phyloP scores from a whole-genome alignment of 2,113 vertebrate genomes.

The Halcyon senegalensis region DNA sequence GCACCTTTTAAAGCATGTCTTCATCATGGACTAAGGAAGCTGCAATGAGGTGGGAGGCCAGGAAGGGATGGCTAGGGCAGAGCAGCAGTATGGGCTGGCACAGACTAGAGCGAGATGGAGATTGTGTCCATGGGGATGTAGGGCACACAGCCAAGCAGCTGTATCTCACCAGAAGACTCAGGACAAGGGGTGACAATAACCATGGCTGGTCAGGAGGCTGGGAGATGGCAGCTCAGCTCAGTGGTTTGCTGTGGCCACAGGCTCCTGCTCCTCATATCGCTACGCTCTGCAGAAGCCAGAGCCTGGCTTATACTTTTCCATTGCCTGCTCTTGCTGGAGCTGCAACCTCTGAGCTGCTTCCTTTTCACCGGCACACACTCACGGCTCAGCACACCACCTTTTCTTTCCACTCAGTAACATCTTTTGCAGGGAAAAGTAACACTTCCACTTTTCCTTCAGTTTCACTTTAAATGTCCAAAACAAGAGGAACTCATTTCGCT shows the following conservation, averaged over 20 bases:
- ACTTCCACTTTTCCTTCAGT: neutral
- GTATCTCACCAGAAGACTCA: neutral
- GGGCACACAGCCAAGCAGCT: neutral
- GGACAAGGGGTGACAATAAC: neutral
- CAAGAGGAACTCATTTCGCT: neutral
- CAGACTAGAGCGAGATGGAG: neutral
- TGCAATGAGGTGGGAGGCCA: neutral
- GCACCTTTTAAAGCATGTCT: neutral
- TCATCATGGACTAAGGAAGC: neutral
- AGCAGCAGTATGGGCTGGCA: neutral
- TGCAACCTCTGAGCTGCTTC: neutral
- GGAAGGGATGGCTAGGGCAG: neutral
- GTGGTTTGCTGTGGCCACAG: neutral
- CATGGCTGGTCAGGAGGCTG: neutral
- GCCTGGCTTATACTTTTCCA: rapidly evolving
- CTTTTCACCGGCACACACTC: neutral
- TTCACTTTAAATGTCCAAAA: neutral
- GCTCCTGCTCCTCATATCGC: neutral
- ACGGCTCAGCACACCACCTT: neutral
- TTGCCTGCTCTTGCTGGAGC: neutral
- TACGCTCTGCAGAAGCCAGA: neutral
- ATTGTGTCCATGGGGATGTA: neutral
- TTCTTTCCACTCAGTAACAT: neutral
- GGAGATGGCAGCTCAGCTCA: neutral
- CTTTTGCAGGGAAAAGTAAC: neutral